A percentile compares a stretch with the other conserved stretches of the same genome.
Evolutionary conservation across 2,797 vertebrate genomes (phyloP).

Genomic region (Chaetophractus vellerosus): DNA sequence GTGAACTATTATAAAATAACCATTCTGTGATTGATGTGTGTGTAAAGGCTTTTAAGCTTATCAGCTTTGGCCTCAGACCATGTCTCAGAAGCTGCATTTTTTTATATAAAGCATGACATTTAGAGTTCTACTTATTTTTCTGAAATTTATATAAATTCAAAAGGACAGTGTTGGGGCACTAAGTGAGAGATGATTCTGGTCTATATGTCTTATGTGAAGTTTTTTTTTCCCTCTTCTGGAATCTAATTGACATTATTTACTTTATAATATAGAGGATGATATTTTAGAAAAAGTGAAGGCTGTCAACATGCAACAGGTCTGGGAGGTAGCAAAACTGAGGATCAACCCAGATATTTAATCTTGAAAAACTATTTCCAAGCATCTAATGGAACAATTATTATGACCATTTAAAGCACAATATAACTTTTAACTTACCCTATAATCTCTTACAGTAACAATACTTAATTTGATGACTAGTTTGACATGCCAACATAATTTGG

Average conservation of each 20-base stretch:
- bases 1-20: not conserved
- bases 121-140: not conserved
- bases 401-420: not conserved
- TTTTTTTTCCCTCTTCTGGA: not conserved
- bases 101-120: not conserved
- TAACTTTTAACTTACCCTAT: not conserved
- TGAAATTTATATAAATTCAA: slow-evolving; percentile 23
- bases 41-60: not conserved
- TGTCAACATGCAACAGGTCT: not conserved
- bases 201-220: not conserved
- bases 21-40: not conserved
- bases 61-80: not conserved
- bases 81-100: not conserved
- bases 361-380: slow-evolving; percentile 15
- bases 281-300: not conserved
- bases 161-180: not conserved
- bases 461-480: not conserved
- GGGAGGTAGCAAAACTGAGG: not conserved
- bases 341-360: not conserved
- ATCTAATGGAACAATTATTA: slow-evolving; percentile 1
- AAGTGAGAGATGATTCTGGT: slow-evolving; percentile 41
- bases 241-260: not conserved
- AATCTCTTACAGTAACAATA: not conserved
- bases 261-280: slow-evolving; percentile 9
- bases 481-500: not conserved